Evolutionary conservation across 1,140 invertebrate genomes (phyloP).

Genomic region (Polyergus mexicanus): DNA sequence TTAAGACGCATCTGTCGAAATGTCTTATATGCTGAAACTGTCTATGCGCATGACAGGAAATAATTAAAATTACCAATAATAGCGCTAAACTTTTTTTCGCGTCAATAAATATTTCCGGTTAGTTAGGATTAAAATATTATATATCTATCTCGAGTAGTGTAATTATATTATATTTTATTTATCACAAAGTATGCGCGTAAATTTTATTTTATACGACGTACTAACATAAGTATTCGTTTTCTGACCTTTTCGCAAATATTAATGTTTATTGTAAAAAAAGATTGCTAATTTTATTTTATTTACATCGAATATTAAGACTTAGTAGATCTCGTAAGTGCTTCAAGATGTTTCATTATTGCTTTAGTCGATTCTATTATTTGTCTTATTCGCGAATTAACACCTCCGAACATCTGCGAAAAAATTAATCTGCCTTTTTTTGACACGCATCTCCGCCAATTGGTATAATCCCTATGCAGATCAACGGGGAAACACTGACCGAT

Average conservation of each 20-base stretch:
- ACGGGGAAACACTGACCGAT: neutral
- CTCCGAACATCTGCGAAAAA: neutral
- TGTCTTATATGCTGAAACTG: neutral
- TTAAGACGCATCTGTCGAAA: neutral
- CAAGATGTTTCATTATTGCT: neutral
- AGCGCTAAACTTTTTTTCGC: neutral
- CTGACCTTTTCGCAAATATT: neutral
- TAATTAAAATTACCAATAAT: neutral
- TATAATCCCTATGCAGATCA: neutral
- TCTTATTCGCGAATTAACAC: neutral
- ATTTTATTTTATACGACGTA: no score
- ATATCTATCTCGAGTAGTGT: neutral
- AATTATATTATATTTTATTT: neutral
- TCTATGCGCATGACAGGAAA: neutral
- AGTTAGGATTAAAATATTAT: neutral
- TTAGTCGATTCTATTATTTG: neutral
- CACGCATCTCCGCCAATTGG: slow-evolving; percentile 24
- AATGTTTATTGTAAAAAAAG: neutral
- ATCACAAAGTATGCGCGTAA: no score
- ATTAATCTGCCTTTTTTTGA: slow-evolving; percentile 13
- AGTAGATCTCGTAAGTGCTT: slow-evolving; percentile 52
- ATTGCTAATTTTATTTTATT: neutral
- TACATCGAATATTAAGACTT: slow-evolving; percentile 67
- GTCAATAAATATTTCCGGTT: neutral
- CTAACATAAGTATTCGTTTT: no score